phyloP scores from a whole-genome alignment of 2,797 vertebrate species.

The Anas bahamensis region DNA sequence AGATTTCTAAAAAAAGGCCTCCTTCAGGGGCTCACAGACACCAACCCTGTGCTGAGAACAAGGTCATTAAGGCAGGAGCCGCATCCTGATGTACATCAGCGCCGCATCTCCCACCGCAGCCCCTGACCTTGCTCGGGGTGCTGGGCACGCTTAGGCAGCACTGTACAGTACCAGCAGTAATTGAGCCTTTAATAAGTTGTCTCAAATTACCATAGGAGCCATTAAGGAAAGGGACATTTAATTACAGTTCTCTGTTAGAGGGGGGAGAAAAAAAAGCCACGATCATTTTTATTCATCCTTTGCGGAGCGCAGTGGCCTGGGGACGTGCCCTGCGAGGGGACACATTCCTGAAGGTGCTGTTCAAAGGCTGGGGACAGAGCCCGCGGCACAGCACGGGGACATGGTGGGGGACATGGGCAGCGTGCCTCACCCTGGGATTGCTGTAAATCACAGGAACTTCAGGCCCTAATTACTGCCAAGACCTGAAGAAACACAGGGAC shows the following conservation, averaged over 20 bases:
- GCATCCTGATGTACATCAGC: not conserved
- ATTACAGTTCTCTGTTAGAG: constrained; percentile 24
- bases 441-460: not conserved
- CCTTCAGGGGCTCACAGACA: not conserved
- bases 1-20: not conserved
- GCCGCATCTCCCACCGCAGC: not conserved
- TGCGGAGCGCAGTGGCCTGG: not conserved
- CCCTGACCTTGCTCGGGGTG: not conserved
- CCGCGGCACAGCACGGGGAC: not conserved
- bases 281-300: not conserved
- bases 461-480: not conserved
- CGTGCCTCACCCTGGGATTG: not conserved
- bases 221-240: constrained; percentile 35
- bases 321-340: too few species aligned
- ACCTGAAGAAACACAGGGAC: not conserved
- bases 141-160: not conserved
- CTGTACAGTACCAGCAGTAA: not conserved
- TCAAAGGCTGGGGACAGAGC: not conserved
- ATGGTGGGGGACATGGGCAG: not conserved
- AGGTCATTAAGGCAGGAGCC: not conserved
- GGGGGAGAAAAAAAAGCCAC: not conserved
- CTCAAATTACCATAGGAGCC: constrained; percentile 30
- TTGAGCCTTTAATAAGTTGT: constrained; percentile 17
- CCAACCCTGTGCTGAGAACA: not conserved
- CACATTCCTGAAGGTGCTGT: not conserved